Conservation (phyloP, 2,113 vertebrate genomes). For the Calyptomena viridis region DNA sequence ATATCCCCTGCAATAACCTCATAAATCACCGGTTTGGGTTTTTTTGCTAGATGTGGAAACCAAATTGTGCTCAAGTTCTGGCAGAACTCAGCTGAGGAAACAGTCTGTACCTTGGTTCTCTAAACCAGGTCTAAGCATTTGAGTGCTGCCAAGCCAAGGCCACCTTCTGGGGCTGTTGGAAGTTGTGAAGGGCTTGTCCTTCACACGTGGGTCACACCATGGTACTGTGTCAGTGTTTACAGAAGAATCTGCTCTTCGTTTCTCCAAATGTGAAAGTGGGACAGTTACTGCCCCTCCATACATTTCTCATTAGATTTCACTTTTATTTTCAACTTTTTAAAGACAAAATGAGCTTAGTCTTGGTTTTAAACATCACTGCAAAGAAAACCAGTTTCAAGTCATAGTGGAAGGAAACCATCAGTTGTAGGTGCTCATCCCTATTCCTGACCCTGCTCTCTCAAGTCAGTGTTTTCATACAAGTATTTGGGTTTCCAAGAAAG, state of each 20-base stretch:
- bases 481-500: not conserved
- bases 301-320: not conserved
- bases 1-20: not conserved
- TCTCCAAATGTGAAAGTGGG: not conserved
- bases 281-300: not conserved
- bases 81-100: not conserved
- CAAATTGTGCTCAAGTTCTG: not conserved
- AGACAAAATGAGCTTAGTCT: not conserved
- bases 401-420: not conserved
- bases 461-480: not conserved
- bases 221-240: not conserved
- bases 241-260: not conserved
- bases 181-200: not conserved
- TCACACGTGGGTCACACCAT: accelerated
- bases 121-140: not conserved
- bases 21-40: not conserved
- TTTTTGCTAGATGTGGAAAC: not conserved
- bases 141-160: not conserved
- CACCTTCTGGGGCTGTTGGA: not conserved
- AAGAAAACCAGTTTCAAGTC: not conserved
- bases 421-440: not conserved
- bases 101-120: not conserved
- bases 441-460: not conserved
- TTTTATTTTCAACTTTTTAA: not conserved
- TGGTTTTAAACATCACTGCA: not conserved